Evolutionary conservation across 2,797 vertebrate genomes (phyloP).

Genomic region (Chelidonichthys spinosus): DNA sequence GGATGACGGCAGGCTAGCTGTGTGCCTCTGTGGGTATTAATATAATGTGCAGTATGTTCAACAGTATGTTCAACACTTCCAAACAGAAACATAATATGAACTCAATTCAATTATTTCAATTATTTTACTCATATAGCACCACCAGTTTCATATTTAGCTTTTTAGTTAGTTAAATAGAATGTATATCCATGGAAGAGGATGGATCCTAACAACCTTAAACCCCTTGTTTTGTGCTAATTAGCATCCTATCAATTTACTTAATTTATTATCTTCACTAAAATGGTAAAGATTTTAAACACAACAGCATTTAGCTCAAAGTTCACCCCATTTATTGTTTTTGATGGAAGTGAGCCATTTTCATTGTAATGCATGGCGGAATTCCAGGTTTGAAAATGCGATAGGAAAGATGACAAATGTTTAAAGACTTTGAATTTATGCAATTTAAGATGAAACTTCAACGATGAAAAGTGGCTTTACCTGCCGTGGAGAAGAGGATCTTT

Average conservation of each 20-base stretch:
- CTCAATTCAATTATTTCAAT: too few species aligned
- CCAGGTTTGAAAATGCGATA: too few species aligned
- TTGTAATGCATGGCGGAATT: too few species aligned
- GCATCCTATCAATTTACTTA: background rate
- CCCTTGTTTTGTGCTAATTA: background rate
- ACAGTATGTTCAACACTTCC: background rate
- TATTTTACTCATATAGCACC: background rate
- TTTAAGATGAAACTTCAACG: too few species aligned
- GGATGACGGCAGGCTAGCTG: background rate
- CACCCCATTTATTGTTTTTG: background rate
- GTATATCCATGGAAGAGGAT: too few species aligned
- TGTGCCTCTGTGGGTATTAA: background rate
- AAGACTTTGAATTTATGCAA: too few species aligned
- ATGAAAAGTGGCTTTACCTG: too few species aligned
- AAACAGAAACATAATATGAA: background rate
- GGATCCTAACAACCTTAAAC: too few species aligned
- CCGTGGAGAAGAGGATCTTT: too few species aligned
- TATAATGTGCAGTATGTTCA: conserved; percentile 8
- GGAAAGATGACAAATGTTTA: too few species aligned
- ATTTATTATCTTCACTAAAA: background rate
- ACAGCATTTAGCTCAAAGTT: background rate
- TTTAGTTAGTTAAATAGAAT: too few species aligned
- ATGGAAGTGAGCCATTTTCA: background rate
- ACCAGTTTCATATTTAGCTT: background rate
- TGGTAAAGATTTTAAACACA: background rate